Base-by-base conservation (phyloP, 2,888 invertebrate genomes). In the Aproaerema taeniolella region DNA sequence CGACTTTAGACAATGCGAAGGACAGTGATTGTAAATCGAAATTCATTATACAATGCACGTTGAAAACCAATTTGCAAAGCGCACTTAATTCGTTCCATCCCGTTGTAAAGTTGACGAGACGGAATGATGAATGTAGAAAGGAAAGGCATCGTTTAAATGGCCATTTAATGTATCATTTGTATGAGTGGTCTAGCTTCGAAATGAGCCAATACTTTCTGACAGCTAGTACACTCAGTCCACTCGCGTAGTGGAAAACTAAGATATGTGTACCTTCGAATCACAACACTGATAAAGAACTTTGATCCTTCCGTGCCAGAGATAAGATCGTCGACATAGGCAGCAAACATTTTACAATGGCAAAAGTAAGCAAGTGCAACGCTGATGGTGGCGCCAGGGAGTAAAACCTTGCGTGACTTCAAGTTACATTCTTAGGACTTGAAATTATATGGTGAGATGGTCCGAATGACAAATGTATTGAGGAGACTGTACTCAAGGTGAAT, bases 71-170 rank as follows among this genome's bases (percentile, higher is more conserved):
- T 80, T 78, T 75, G 73, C 71, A 58, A 70, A 67, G 67, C 67
- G 59, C 65, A 62, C 61, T 67, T 63, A 68, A 77, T 70, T 63
- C 67, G 46, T 59, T 45, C 68, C 77, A 74, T 78, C 74, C 77
- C 77, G 78, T 74, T 74, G 73, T 72, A 62, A 74, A 74, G 61
- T 57, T 65, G 63, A 66, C 62, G 61, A 57, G 58, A 53, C 60
- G 54, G 73, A 80, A 81, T 82, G 80, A 82, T 70, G 65, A 76
- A 83, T 82, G 68, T 70, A 63, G 72, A 80, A 80, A 76, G 80
- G 80, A 80, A 81, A 76, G 70, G 68, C 67, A 56, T 56, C 66
- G 59, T 67, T 76, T 68, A 70, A 71, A 70, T 60, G 47, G 61
- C 49, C 50, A 57, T 60, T 64, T 71, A 76, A 76, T 67, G 53